Percentiles rank a stretch among this genome's conserved stretches.
These are phyloP conservation scores for Drosophila leontia DNA, from an alignment of 1,140 invertebrate species.

Conservation along the genomic window DNA sequence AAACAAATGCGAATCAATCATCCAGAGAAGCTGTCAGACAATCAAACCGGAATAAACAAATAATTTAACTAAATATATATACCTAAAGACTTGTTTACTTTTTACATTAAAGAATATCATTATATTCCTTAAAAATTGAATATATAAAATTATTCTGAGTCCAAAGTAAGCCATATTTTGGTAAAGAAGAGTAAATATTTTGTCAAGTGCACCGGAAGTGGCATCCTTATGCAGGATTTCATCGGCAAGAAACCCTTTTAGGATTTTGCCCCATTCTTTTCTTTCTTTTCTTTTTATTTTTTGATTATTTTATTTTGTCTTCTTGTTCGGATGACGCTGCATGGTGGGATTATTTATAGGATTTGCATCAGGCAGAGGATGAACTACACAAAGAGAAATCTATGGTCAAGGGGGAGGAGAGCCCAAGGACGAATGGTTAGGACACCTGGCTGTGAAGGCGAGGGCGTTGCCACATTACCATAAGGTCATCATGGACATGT, in stretches of 20 bases:
- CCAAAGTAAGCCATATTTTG: neutral
- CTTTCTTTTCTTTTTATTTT: constrained; percentile 1
- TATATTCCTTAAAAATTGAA: neutral
- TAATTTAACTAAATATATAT: neutral
- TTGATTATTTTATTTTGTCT: constrained; percentile 4
- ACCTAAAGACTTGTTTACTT: neutral
- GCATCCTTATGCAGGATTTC: neutral
- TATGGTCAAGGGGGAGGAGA: constrained; percentile 12
- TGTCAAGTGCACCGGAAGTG: neutral
- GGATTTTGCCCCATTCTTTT: neutral
- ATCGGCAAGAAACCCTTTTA: neutral
- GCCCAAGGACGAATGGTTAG: constrained; percentile 11
- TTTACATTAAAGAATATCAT: neutral
- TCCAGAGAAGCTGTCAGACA: constrained; percentile 13
- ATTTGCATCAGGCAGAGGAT: constrained; percentile 32
- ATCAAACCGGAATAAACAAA: neutral
- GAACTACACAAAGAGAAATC: neutral
- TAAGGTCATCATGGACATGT: constrained; percentile 24
- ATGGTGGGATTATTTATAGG: constrained; percentile 30
- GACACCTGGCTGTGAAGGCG: constrained; percentile 2
- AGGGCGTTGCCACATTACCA: constrained; percentile 3
- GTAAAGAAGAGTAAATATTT: neutral
- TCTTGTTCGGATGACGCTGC: constrained; percentile 10
- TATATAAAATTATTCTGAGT: neutral
- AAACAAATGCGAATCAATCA: constrained; percentile 57